These are phyloP conservation scores for Poeciliopsis infans DNA, from an alignment of 2,797 vertebrate species.

Conservation along the genomic window DNA sequence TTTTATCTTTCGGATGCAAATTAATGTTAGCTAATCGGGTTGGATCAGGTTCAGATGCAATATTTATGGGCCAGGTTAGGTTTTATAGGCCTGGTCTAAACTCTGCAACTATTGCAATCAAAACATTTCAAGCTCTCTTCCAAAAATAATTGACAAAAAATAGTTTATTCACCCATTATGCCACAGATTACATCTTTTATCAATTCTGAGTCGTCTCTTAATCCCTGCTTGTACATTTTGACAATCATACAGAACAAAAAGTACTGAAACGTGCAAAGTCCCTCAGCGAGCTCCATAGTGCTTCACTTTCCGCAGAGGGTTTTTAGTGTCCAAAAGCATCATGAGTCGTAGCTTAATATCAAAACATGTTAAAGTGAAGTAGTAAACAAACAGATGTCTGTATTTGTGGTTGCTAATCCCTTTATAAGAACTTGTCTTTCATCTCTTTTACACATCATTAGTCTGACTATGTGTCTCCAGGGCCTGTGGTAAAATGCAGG, in stretches of 20 bases:
- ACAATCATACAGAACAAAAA: neutral
- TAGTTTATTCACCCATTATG: neutral
- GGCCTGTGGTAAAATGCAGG: neutral
- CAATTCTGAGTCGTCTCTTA: neutral
- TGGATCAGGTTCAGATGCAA: neutral
- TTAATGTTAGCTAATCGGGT: neutral
- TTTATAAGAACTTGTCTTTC: neutral
- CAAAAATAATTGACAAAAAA: neutral
- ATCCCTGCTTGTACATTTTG: neutral
- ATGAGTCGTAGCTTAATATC: neutral
- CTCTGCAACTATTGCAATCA: neutral
- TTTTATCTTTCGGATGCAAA: neutral
- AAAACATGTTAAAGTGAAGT: neutral
- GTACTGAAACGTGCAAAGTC: neutral
- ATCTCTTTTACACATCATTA: constrained; percentile 2
- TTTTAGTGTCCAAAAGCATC: neutral
- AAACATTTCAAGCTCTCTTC: neutral
- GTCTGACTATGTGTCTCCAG: neutral
- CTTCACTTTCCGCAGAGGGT: neutral
- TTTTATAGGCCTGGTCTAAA: neutral
- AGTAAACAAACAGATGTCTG: neutral
- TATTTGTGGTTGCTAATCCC: neutral
- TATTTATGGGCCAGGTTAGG: neutral
- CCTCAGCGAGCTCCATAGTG: neutral
- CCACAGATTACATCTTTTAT: neutral